phyloP scores from a whole-genome alignment of 2,113 vertebrate genomes.

The Takifugu bimaculatus region DNA sequence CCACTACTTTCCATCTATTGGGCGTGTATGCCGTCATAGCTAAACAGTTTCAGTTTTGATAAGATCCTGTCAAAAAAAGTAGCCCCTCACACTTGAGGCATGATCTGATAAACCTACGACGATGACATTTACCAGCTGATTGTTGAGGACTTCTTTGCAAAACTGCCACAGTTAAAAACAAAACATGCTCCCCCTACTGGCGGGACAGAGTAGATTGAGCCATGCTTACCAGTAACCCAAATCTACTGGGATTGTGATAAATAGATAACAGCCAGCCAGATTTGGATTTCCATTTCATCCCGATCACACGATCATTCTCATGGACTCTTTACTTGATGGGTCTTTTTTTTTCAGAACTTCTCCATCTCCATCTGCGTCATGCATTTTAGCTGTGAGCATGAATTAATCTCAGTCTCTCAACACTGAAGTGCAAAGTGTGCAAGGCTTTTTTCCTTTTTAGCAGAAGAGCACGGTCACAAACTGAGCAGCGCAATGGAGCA shows the following conservation, averaged over 20 bases:
- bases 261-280: slow-evolving; percentile 57
- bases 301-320: slow-evolving; percentile 47
- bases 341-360: slow-evolving; percentile 41
- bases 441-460: slow-evolving; percentile 20
- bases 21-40: too few species aligned
- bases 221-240: slow-evolving; percentile 52
- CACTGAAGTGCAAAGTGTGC: slow-evolving; percentile 1
- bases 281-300: slow-evolving; percentile 58
- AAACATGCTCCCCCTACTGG: slow-evolving; percentile 36
- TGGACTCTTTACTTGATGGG: slow-evolving; percentile 30
- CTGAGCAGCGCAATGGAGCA: slow-evolving; percentile 26
- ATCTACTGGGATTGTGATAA: slow-evolving; percentile 48
- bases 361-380: slow-evolving; percentile 27
- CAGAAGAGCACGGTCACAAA: slow-evolving; percentile 10
- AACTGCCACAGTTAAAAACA: slow-evolving; percentile 56
- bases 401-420: slow-evolving; percentile 40
- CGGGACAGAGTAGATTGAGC: slow-evolving; percentile 37
- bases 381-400: slow-evolving; percentile 31
- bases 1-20: neutral
- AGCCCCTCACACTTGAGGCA: slow-evolving; percentile 1
- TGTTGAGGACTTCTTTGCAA: slow-evolving; percentile 51
- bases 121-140: slow-evolving; percentile 41
- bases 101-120: slow-evolving; percentile 5
- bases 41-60: too few species aligned
- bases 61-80: too few species aligned